phyloP scores from a whole-genome alignment of 2,797 vertebrate species.

The Pangasius krempfi region DNA sequence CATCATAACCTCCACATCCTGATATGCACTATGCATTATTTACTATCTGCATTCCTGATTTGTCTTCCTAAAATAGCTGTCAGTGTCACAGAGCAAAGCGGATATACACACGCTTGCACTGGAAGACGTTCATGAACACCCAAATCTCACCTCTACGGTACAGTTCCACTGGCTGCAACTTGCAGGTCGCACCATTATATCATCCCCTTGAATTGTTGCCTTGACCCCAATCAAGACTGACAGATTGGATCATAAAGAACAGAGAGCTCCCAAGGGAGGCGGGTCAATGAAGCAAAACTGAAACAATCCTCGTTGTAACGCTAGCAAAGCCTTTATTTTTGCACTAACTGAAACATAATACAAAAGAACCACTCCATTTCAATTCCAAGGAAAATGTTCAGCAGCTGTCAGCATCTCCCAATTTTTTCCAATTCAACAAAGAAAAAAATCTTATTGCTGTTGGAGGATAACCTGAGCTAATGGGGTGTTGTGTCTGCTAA shows the following conservation, averaged over 20 bases:
- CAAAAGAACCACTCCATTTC: neutral
- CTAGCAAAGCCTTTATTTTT: neutral
- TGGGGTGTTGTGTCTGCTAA: slow-evolving; percentile 18
- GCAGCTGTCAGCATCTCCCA: neutral
- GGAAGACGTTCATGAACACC: neutral
- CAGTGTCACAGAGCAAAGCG: neutral
- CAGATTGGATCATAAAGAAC: neutral
- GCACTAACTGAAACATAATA: neutral
- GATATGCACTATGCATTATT: slow-evolving; percentile 1
- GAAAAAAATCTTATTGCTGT: neutral
- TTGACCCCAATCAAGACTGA: slow-evolving; percentile 9
- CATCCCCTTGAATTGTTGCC: neutral
- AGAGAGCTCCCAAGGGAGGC: neutral
- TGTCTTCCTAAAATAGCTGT: slow-evolving; percentile 2
- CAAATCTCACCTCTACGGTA: neutral
- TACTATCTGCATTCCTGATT: slow-evolving; percentile 16
- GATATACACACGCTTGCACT: neutral
- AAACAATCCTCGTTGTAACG: neutral
- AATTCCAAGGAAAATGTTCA: neutral
- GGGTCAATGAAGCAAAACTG: neutral
- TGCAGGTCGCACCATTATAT: slow-evolving; percentile 1
- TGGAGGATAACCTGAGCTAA: slow-evolving; percentile 29
- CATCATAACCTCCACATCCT: slow-evolving; percentile 26
- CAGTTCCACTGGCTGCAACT: neutral
- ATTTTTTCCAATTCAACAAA: neutral